Evolutionary conservation across 2,797 vertebrate genomes (phyloP), one percentile per base, ranked within the genome.

Genomic region (Peromyscus eremicus): DNA sequence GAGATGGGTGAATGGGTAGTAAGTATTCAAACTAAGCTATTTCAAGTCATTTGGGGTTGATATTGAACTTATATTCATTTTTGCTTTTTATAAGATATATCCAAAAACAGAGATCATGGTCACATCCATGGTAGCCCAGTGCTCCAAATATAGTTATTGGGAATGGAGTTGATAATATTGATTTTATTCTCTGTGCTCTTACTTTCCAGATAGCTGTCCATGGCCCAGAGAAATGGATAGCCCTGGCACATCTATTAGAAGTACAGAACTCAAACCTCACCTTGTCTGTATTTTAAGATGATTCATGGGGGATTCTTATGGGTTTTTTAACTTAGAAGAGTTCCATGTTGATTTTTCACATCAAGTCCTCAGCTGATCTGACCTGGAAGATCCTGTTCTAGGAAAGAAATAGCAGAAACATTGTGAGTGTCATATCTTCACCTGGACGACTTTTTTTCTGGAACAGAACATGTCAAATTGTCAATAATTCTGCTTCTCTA

Each of bases 11-110:
- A 92, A 84, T 9, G 49, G 66, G 29, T 34, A 64, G 27, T 71
- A 92, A n/a, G 32, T 82, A 57, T 89, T 68, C 68, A 19, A 13
- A 11, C 19, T 57, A 40, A 85, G 40, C 27, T 43, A n/a, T 76
- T 94, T 96, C 68, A 93, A 70, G 66, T 86, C 14, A 92, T 60
- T 55, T 85, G 57, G 23, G n/a, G 25, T 68, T 94, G 49, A 46
- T 40, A 40, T 77, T 90, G 60, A 34, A 89, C 32, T 84, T 71
- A 16, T 3, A 55, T 95, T 76, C 86, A 49, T 89, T 92, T 17
- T 25, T 94, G 25, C 23, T 92, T 94, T 94, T 89, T 76, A 96
- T 79, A 91, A 96, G 88, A 68, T 82, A 80, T 70, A 43, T 55
- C 43, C 60, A 77, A 25, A 71, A 92, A n/a, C 23, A 81, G 13